phyloP scores from a whole-genome alignment of 2,797 vertebrate species.

The Distichodus sexfasciatus region DNA sequence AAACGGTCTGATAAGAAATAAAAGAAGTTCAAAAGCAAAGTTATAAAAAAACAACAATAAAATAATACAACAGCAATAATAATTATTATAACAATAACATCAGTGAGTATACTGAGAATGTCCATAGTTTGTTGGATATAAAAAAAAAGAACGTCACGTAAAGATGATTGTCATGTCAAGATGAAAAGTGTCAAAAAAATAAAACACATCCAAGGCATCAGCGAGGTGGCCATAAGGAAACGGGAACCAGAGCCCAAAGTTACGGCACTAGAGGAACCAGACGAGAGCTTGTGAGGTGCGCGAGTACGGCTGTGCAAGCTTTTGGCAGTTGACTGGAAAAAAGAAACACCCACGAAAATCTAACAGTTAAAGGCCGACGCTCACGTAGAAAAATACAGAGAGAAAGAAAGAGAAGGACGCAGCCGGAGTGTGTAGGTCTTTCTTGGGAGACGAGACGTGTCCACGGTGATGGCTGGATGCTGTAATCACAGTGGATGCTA shows the following conservation, averaged over 20 bases:
- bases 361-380: slow-evolving; percentile 28
- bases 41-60: slow-evolving; percentile 38
- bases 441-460: neutral
- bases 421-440: neutral
- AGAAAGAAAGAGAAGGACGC: slow-evolving; percentile 7
- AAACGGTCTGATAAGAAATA: slow-evolving; percentile 56
- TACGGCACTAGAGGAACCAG: slow-evolving; percentile 45
- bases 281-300: slow-evolving; percentile 45
- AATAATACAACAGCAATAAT: slow-evolving; percentile 65
- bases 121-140: slow-evolving; percentile 50
- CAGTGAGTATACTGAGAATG: no score
- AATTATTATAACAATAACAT: slow-evolving; percentile 46
- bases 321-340: slow-evolving; percentile 59
- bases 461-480: slow-evolving; percentile 13
- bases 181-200: slow-evolving; percentile 73
- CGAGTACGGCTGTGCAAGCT: slow-evolving; percentile 61
- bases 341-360: no score
- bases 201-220: slow-evolving; percentile 76
- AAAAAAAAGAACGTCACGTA: slow-evolving; percentile 62
- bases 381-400: slow-evolving; percentile 8
- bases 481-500: slow-evolving; percentile 4
- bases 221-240: slow-evolving; percentile 44
- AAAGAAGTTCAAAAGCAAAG: slow-evolving; percentile 55
- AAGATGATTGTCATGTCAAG: slow-evolving; percentile 79
- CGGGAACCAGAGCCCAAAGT: slow-evolving; percentile 54